phyloP scores from a whole-genome alignment of 2,113 vertebrate species.

The Lonchura striata region DNA sequence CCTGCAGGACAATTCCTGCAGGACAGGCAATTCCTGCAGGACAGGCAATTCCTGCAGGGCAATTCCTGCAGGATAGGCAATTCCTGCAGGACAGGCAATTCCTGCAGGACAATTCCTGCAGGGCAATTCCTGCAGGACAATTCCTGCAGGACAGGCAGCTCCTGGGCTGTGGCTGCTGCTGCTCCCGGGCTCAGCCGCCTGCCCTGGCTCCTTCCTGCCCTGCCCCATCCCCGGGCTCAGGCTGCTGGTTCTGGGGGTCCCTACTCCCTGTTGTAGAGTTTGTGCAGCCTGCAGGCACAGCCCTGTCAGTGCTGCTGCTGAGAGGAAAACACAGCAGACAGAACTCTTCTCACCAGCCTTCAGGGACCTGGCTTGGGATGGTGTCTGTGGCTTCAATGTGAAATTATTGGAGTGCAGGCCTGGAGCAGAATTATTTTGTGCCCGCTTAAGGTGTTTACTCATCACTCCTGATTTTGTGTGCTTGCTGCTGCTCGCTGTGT shows the following conservation, averaged over 20 bases:
- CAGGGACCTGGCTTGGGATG: neutral
- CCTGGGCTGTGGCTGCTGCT: fast-evolving
- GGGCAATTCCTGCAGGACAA: no score
- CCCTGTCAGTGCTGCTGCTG: fast-evolving
- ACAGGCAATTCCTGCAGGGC: no score
- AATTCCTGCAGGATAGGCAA: neutral
- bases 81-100: no score
- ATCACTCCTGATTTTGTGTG: neutral
- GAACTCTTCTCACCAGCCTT: no score
- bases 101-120: no score
- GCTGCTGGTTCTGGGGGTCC: fast-evolving
- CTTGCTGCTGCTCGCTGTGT: neutral
- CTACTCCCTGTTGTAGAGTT: fast-evolving
- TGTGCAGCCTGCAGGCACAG: neutral
- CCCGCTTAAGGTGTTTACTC: fast-evolving
- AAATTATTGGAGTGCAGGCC: neutral
- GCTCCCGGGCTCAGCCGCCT: fast-evolving
- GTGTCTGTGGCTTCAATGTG: neutral
- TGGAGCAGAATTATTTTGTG: neutral
- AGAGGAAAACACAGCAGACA: fast-evolving
- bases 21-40: no score
- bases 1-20: no score
- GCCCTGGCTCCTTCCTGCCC: fast-evolving
- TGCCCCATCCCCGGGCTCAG: fast-evolving
- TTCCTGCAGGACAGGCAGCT: neutral